Percentiles rank a stretch among this genome's conserved stretches.
These are phyloP conservation scores for Lamprologus ornatipinnis DNA, from an alignment of 2,113 vertebrate genomes.

Conservation along the genomic window DNA sequence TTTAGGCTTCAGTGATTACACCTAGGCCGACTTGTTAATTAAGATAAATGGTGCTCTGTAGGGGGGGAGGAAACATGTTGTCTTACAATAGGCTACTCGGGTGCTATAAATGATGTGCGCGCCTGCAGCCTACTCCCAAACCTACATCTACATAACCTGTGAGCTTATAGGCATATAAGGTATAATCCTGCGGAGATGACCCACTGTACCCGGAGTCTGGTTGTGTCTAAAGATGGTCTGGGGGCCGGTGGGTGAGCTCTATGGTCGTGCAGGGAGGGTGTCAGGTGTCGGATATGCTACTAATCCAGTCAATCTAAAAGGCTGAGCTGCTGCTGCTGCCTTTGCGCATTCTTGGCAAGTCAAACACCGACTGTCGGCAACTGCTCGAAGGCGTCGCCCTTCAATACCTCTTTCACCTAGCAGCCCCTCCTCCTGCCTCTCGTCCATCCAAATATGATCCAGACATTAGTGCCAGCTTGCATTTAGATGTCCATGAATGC, in stretches of 20 bases:
- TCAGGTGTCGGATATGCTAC: constrained; percentile 29
- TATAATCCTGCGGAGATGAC: neutral
- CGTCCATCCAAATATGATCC: neutral
- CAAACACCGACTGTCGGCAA: constrained; percentile 12
- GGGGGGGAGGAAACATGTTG: neutral
- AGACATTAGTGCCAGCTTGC: neutral
- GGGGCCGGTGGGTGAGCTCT: neutral
- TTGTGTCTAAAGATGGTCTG: constrained; percentile 62
- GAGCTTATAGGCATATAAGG: constrained; percentile 48
- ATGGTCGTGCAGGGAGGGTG: constrained; percentile 18
- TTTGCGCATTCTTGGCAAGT: constrained; percentile 60
- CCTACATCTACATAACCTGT: neutral
- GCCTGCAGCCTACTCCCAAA: neutral
- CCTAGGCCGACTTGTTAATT: neutral
- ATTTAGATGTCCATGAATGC: neutral
- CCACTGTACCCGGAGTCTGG: neutral
- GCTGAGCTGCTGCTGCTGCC: constrained; percentile 40
- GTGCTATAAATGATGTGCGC: neutral
- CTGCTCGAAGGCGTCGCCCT: constrained; percentile 7
- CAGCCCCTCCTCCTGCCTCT: neutral
- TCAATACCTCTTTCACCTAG: neutral
- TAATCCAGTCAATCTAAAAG: constrained; percentile 19
- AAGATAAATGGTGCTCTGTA: neutral
- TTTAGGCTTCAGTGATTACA: neutral
- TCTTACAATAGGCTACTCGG: neutral